Percentiles rank a stretch among this genome's conserved stretches.
phyloP scores from a whole-genome alignment of 2,888 invertebrate species.

The Hetaerina titia region DNA sequence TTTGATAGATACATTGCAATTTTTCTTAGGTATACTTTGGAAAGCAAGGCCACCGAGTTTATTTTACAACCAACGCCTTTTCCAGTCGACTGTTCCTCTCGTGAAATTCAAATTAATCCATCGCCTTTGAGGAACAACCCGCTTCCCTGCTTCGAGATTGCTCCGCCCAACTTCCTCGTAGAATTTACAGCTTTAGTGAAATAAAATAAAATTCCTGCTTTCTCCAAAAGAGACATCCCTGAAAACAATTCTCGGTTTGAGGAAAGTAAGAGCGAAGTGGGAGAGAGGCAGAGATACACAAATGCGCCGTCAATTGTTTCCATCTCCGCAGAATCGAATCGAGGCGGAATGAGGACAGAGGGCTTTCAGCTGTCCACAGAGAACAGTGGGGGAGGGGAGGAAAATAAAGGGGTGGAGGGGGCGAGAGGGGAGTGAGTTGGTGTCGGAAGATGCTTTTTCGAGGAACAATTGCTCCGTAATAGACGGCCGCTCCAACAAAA shows the following conservation, averaged over 20 bases:
- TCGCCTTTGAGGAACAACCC: background rate
- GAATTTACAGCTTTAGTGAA: background rate
- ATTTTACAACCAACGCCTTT: too few relatives aligned
- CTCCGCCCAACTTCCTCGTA: background rate
- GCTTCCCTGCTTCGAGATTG: background rate
- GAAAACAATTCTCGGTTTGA: background rate
- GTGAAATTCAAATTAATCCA: background rate
- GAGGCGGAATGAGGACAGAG: background rate
- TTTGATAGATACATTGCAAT: too few relatives aligned
- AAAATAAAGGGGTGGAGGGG: background rate
- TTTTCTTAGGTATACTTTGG: too few relatives aligned
- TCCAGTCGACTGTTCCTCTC: too few relatives aligned
- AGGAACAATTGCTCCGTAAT: background rate
- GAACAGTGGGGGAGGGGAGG: background rate
- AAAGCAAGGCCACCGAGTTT: too few relatives aligned
- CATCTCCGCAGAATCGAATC: background rate
- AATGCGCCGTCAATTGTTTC: constrained; percentile 26
- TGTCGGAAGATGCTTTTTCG: background rate
- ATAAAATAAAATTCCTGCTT: background rate
- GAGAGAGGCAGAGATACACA: background rate
- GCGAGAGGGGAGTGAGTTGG: background rate
- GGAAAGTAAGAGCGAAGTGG: background rate
- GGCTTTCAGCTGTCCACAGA: background rate
- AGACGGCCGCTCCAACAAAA: background rate
- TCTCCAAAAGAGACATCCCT: background rate